Base-by-base conservation (phyloP, 2,888 invertebrate genomes). In the Torymus aiolomorphi region DNA sequence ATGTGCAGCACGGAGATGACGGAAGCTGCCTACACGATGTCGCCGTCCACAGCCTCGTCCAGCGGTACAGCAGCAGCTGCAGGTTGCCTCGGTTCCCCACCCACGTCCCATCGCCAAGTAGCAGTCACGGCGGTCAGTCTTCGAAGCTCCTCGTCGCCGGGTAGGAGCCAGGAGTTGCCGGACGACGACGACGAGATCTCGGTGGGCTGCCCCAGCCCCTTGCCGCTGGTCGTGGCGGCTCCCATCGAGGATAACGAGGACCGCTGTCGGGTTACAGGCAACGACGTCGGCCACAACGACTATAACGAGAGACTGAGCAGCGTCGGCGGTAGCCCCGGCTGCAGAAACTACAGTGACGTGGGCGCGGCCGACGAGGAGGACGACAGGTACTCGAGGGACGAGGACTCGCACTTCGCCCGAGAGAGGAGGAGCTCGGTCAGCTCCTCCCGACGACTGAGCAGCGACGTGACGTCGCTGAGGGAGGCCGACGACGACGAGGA, bases 161-260 rank as follows among this genome's bases (percentile, higher is more conserved):
- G 18, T 4, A 24, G 14, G 57, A 56, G 51, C 1, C 62, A 31
- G 10, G 67, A 73, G 51, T 16, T 66, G 14, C 73, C 78, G 62
- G 89, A 89, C 78, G 90, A 89, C 83, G 93, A 95, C 84, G 95
- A 95, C 91, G 95, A 95, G 90, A 96, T 95, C 87, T 95, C 95
- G 89, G 95, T 95, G 59, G 95, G 95, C 56, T 94, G 95, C 86
- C 95, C 95, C 76, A 93, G 93, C 80, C 93, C 93, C 2, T 87
- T 91, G 76, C 89, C 91, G 0, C 84, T 90, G 10, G 86, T 91
- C 12, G 87, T 91, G 66, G 83, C 87, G 72, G 82, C 92, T 31
- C 88, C 88, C 14, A 42, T 1, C 42, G 42, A 42, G 42, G 42
- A 42, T 8, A 42, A 42, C 42, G 42, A 42, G 42, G 42, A 42